Evolutionary conservation across 2,888 invertebrate genomes (phyloP).

Genomic region (Cetonia aurata): DNA sequence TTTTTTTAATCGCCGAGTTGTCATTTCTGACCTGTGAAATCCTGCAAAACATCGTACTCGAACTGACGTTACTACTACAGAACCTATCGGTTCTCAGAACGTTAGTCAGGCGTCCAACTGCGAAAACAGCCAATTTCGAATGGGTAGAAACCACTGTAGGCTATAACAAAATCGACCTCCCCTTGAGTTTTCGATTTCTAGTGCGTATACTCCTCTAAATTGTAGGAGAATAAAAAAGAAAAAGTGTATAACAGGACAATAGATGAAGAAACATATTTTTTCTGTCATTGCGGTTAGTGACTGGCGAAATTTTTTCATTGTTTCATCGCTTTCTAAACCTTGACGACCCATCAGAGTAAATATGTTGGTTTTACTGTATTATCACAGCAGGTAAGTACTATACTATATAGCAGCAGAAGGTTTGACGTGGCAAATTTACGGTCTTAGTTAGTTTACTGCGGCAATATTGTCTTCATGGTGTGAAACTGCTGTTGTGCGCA

Average conservation of each 20-base stretch:
- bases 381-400: too few relatives aligned
- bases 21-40: neutral
- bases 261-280: too few relatives aligned
- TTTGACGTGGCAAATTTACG: too few relatives aligned
- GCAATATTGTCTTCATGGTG: neutral
- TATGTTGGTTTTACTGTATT: too few relatives aligned
- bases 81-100: conserved; percentile 34
- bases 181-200: conserved; percentile 57
- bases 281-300: too few relatives aligned
- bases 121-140: conserved; percentile 63
- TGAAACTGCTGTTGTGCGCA: neutral
- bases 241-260: too few relatives aligned
- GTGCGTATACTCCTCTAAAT: conserved; percentile 47
- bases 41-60: neutral
- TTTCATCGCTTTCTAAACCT: too few relatives aligned
- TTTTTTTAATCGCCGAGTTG: conserved; percentile 12
- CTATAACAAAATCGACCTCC: conserved; percentile 59
- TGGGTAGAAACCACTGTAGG: conserved; percentile 60
- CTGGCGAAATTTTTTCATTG: too few relatives aligned
- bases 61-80: conserved; percentile 3
- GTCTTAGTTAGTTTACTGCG: neutral
- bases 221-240: conserved; percentile 41
- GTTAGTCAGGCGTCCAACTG: conserved; percentile 59
- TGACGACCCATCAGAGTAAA: too few relatives aligned
- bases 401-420: too few relatives aligned